Evolutionary conservation across 2,113 vertebrate genomes (phyloP).

Genomic region (Antechinus flavipes): DNA sequence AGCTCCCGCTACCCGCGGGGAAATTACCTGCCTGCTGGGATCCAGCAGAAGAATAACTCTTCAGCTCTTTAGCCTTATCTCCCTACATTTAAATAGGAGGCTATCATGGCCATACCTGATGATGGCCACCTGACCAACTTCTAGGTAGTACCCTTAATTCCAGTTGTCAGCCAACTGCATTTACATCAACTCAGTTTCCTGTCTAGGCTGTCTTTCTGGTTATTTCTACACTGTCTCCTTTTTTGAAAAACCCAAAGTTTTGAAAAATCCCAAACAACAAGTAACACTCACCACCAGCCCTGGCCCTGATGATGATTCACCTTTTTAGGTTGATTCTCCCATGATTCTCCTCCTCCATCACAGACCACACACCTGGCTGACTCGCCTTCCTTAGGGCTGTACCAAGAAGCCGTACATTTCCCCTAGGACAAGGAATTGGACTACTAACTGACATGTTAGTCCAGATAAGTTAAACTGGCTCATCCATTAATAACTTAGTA

Average conservation of each 20-base stretch:
- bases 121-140: background rate
- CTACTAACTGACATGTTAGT: background rate
- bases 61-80: background rate
- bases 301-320: background rate
- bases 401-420: background rate
- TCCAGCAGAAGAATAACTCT: background rate
- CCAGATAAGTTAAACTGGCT: background rate
- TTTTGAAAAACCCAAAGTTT: background rate
- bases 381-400: background rate
- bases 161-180: background rate
- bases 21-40: background rate
- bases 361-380: background rate
- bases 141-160: background rate
- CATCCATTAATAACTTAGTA: background rate
- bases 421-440: background rate
- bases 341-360: background rate
- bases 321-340: background rate
- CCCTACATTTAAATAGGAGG: background rate
- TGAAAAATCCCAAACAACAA: background rate
- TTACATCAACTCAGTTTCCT: background rate
- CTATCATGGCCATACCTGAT: background rate
- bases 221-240: background rate
- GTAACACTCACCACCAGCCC: background rate
- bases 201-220: background rate
- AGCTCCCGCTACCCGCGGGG: background rate